A percentile compares a stretch with the other conserved stretches of the same genome.
phyloP scores from a whole-genome alignment of 1,140 invertebrate species.

The Nomia melanderi region DNA sequence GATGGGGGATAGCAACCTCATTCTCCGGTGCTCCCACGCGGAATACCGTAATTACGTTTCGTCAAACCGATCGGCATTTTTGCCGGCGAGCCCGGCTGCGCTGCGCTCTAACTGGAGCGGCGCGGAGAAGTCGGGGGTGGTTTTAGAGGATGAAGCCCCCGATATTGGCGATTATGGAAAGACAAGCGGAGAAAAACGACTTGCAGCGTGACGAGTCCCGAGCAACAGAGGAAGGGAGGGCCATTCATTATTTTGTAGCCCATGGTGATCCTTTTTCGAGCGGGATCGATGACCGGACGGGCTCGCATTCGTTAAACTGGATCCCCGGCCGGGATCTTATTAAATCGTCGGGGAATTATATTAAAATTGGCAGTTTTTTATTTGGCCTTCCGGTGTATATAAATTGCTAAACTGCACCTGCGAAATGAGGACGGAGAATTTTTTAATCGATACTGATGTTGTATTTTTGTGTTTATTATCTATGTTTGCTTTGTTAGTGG shows the following conservation, averaged over 20 bases:
- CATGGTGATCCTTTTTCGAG: not conserved
- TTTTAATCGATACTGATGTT: too few relatives aligned
- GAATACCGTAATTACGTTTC: constrained; percentile 41
- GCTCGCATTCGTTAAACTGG: not conserved
- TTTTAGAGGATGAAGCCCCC: not conserved
- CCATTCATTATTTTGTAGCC: not conserved
- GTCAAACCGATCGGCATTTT: constrained; percentile 42
- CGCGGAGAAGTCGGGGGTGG: not conserved
- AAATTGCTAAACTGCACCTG: too few relatives aligned
- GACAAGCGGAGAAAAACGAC: constrained; percentile 12
- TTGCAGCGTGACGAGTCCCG: not conserved
- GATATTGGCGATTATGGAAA: constrained; percentile 3
- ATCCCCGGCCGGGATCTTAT: too few relatives aligned
- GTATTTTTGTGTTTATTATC: too few relatives aligned
- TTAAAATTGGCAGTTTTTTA: too few relatives aligned
- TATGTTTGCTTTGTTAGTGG: too few relatives aligned
- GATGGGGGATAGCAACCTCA: not conserved
- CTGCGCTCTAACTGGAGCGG: not conserved
- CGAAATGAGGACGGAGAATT: too few relatives aligned
- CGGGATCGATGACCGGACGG: not conserved
- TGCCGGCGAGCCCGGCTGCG: not conserved
- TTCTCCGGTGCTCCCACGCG: constrained; percentile 11
- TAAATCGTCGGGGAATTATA: too few relatives aligned
- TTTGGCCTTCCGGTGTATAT: too few relatives aligned
- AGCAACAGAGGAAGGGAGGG: not conserved